Conservation (phyloP, 2,888 invertebrate genomes). For the Pseudococcus longispinus region DNA sequence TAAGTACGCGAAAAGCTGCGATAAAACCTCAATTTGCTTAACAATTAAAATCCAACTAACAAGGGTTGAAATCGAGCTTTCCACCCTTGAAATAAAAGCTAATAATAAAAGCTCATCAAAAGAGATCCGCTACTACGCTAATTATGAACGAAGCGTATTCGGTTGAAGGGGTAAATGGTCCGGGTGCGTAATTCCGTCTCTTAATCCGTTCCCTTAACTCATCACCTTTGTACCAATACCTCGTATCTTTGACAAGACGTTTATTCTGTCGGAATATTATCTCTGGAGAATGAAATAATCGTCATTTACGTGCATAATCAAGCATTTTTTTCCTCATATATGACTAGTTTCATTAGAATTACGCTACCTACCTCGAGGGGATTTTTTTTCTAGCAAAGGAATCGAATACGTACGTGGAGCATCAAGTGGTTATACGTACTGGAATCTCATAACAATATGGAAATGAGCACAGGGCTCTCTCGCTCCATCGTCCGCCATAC, state of each 20-base stretch:
- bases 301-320: not conserved
- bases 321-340: not conserved
- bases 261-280: not conserved
- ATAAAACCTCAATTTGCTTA: constrained; percentile 53
- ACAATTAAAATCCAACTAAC: constrained; percentile 55
- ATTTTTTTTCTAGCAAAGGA: not conserved
- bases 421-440: constrained; percentile 38
- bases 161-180: not conserved
- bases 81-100: constrained; percentile 51
- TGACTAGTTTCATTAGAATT: not conserved
- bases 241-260: not conserved
- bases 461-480: constrained; percentile 7
- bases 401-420: not conserved
- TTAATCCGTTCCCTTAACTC: not conserved
- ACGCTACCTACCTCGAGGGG: not conserved
- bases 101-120: constrained; percentile 55
- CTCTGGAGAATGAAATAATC: not conserved
- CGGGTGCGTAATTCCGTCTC: not conserved
- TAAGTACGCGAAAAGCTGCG: constrained; percentile 51
- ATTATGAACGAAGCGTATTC: constrained; percentile 17
- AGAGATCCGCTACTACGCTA: constrained; percentile 44
- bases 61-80: constrained; percentile 47
- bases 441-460: constrained; percentile 43
- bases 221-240: not conserved
- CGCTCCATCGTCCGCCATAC: not conserved